Base-by-base conservation (phyloP, 2,797 vertebrate genomes). In the Dryobates pubescens region DNA sequence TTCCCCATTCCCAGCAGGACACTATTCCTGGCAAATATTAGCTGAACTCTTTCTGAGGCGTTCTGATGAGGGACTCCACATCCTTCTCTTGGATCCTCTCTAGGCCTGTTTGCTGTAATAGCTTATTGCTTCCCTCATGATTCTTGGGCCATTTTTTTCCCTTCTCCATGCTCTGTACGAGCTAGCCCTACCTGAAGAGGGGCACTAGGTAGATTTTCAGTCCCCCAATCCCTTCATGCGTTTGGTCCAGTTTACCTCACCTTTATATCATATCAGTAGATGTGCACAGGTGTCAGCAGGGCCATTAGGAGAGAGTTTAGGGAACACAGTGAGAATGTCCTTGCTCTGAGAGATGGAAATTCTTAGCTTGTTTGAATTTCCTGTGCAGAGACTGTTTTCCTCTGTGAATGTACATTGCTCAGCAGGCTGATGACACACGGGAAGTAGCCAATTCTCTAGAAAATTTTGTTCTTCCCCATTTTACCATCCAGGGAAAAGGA, bases 381-480 rank as follows among this genome's bases (percentile, higher is more conserved):
- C 41, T 65, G 32, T 69, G 32, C 30, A 34, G 58, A 53, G 36
- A n/a, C 19, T 51, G 22, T 81, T 94, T 92, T 91, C 61, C 59
- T 86, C 70, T 1, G 0, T 57, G 87, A 38, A 81, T 70, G 22
- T 61, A 34, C 49, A 51, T 49, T 79, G 43, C 73, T 88, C 61
- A 80, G 70, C 91, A 93, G 63, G 67, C 72, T 88, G 77, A 70
- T 5, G 16, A 58, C 75, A 78, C 62, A 76, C 0, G 7, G 75
- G 80, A 93, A 95, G 54, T 36, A 88, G 88, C 57, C 63, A n/a
- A 13, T 70, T 91, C 86, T 88, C 68, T 23, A 78, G 80, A 72
- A 24, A 61, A n/a, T 80, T 93, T 80, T 90, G 62, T 88, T 84
- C 26, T 43, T 90, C 91, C 75, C 62, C 53, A 36, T 91, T 92